These are phyloP conservation scores for Cantharis rustica DNA, from an alignment of 2,888 invertebrate species.

Conservation along the genomic window DNA sequence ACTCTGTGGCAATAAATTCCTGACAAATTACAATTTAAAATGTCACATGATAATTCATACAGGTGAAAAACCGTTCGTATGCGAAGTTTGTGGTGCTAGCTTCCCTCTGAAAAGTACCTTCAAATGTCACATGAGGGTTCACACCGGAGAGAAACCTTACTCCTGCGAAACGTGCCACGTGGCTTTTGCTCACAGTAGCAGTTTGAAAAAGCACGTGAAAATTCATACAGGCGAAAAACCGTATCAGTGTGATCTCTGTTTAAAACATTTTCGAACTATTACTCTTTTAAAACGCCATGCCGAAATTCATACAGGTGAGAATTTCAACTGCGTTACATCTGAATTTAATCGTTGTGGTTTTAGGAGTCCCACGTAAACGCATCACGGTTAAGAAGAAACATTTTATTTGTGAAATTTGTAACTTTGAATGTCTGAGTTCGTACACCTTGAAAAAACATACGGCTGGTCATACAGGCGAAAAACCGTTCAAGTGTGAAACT, in stretches of 20 bases:
- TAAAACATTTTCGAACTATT: not conserved
- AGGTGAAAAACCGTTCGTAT: not conserved
- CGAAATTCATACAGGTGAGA: not conserved
- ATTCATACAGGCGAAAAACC: not conserved
- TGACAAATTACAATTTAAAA: not conserved
- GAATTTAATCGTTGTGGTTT: not conserved
- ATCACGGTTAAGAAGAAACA: not conserved
- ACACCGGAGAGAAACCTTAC: not conserved
- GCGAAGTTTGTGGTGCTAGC: not conserved
- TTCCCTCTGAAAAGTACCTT: not conserved
- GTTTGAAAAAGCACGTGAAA: not conserved
- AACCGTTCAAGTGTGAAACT: not conserved
- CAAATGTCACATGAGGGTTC: not conserved
- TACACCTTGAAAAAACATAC: not conserved
- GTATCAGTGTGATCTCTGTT: not conserved
- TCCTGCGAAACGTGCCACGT: not conserved
- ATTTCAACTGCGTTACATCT: not conserved
- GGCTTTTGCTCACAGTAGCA: not conserved
- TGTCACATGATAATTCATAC: not conserved
- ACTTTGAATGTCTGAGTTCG: not conserved
- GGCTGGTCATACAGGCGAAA: not conserved
- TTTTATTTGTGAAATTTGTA: not conserved
- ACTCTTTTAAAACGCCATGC: not conserved
- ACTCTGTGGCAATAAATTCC: not conserved
- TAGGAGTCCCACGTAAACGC: not conserved